Base-by-base conservation (phyloP, 1,140 invertebrate species). In the Orchesella cincta region DNA sequence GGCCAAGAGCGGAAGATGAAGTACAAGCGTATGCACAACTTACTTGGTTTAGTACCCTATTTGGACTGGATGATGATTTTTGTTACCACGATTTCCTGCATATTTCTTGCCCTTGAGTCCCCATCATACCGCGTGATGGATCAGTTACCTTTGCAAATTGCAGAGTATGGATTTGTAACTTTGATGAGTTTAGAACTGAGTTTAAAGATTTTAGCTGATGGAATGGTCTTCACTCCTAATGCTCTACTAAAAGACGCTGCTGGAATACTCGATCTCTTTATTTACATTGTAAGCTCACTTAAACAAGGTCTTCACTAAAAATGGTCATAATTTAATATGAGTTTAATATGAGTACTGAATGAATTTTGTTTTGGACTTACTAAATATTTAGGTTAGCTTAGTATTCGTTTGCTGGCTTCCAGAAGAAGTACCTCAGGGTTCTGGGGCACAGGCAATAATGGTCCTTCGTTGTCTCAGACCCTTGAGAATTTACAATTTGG, bases 51-150 rank as follows among this genome's bases (percentile, higher is more conserved):
- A 29, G 97, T 99, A 3, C 98, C 97, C 0, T 99, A 99, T 85
- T 87, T 99, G 82, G 98, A 99, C 85, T 99, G 98, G 98, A 91
- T 98, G 0, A 99, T 99, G 97, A 99, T 99, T 79, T 92, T 95
- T 83, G 93, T 98, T 16, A 99, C 98, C 0, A 98, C 97, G 0
- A 85, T 99, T 0, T 98, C 96, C 0, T 99, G 97, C 84, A 91
- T 97, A 74, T 98, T 96, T 0, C 99, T 99, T 97, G 97, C 98
- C 92, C 96, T 98, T 84, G 98, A 99, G 87, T 98, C 94, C 0
- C 95, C 96, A 0, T 89, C 89, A 12, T 92, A 93, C 84, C 89
- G 96, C 76, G 92, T 95, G 12, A 94, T 94, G 93, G 92, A 94
- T 83, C 91, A 93, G 76, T 91, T 91, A 14, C 90, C 90, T 18